These are phyloP conservation scores for Orius insidiosus DNA, from an alignment of 1,140 invertebrate species.

Conservation along the genomic window DNA sequence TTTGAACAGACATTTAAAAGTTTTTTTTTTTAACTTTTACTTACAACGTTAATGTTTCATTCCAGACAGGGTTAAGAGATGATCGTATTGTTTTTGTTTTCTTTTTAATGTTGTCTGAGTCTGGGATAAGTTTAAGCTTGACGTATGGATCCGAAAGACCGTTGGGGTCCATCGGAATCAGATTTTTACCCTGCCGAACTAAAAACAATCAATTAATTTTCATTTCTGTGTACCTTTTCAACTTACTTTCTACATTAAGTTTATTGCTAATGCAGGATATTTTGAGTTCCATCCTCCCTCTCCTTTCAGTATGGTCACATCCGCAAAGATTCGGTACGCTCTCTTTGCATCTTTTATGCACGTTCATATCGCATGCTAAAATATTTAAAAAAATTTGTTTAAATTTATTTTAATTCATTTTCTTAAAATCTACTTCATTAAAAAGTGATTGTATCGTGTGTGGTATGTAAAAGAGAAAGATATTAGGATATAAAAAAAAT, in stretches of 20 bases:
- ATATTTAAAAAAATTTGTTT: conserved; percentile 1
- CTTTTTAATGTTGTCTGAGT: conserved; percentile 83
- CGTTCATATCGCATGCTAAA: conserved; percentile 98
- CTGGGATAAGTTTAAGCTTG: conserved; percentile 94
- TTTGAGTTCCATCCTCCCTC: conserved; percentile 80
- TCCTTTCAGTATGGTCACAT: conserved; percentile 95
- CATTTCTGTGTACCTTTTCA: too few relatives aligned
- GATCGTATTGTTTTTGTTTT: conserved; percentile 96
- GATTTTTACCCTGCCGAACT: conserved; percentile 89
- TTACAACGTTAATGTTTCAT: conserved; percentile 89
- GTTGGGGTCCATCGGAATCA: conserved; percentile 99
- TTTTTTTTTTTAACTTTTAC: conserved; percentile 29
- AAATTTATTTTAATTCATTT: too few relatives aligned
- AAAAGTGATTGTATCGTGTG: too few relatives aligned
- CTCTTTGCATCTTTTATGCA: conserved; percentile 95
- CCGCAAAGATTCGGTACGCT: conserved; percentile 97
- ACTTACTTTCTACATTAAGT: conserved; percentile 67
- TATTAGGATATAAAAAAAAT: too few relatives aligned
- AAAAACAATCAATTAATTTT: conserved; percentile 27
- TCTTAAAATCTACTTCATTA: too few relatives aligned
- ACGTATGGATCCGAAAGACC: conserved; percentile 97
- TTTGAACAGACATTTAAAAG: too few relatives aligned
- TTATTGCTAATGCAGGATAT: conserved; percentile 64
- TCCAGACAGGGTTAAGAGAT: conserved; percentile 91
- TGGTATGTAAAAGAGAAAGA: too few relatives aligned